Evolutionary conservation across 2,888 invertebrate species (phyloP).

Genomic region (Penaeus monodon): DNA sequence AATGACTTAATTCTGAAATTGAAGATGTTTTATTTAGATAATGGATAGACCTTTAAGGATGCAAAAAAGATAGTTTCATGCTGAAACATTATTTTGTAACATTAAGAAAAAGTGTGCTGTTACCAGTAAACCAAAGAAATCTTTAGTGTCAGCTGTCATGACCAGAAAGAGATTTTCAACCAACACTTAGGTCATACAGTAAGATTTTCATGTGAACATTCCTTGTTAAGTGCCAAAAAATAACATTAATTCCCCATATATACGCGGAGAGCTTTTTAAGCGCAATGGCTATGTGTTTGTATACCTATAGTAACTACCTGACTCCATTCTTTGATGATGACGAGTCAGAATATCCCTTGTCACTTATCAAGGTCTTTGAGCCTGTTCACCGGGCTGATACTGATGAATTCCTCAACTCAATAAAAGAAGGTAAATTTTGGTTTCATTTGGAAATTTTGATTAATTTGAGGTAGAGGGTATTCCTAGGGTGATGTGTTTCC

Average conservation of each 20-base stretch:
- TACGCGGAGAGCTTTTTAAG: neutral
- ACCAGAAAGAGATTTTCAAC: too few species aligned
- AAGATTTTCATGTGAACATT: neutral
- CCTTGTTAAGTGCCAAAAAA: neutral
- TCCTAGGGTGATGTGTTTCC: neutral
- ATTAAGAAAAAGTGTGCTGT: too few species aligned
- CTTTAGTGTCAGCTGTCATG: too few species aligned
- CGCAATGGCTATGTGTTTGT: constrained; percentile 60
- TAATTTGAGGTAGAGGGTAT: too few species aligned
- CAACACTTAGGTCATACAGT: neutral
- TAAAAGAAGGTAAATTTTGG: constrained; percentile 55
- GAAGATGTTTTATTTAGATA: constrained; percentile 15
- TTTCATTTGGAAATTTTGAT: neutral
- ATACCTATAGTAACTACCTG: constrained; percentile 63
- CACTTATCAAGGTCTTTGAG: constrained; percentile 61
- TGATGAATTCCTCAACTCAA: constrained; percentile 53
- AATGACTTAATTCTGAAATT: neutral
- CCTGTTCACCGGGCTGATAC: constrained; percentile 46
- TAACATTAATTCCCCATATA: neutral
- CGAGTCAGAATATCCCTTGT: constrained; percentile 61
- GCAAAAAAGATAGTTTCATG: neutral
- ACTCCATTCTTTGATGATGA: constrained; percentile 56
- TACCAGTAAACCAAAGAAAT: too few species aligned
- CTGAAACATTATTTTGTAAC: neutral
- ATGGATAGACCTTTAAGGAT: constrained; percentile 19